Evolutionary conservation across 2,113 vertebrate species (phyloP).

Genomic region (Carassius auratus): DNA sequence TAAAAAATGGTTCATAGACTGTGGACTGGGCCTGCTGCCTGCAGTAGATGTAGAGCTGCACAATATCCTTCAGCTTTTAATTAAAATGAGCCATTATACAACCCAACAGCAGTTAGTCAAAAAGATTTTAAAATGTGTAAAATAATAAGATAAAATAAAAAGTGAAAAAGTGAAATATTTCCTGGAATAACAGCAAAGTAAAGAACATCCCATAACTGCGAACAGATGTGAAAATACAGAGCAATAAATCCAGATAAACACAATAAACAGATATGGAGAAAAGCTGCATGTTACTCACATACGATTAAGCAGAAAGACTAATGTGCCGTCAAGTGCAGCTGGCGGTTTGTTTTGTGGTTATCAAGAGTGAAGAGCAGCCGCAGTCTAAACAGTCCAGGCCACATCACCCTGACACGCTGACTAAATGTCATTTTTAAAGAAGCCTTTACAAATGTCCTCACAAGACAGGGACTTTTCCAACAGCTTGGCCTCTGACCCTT

Average conservation of each 20-base stretch:
- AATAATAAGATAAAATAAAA: too few relatives aligned
- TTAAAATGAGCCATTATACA: neutral
- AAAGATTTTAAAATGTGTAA: neutral
- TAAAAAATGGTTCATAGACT: neutral
- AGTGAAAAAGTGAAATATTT: too few relatives aligned
- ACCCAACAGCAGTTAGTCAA: neutral
- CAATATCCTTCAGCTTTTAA: neutral
- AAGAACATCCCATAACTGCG: neutral
- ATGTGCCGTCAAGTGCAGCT: conserved; percentile 34
- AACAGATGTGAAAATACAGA: conserved; percentile 2
- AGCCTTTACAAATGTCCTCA: conserved; percentile 29
- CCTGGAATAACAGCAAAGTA: conserved; percentile 33
- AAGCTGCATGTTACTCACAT: neutral
- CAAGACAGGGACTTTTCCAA: conserved; percentile 36
- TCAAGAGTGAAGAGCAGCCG: conserved; percentile 7
- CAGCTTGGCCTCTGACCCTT: conserved; percentile 12
- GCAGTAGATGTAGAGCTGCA: neutral
- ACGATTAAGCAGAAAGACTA: conserved; percentile 4
- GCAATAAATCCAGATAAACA: neutral
- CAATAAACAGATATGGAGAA: neutral
- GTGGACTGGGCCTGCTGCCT: too few relatives aligned
- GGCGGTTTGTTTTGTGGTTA: conserved; percentile 35
- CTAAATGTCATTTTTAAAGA: conserved; percentile 51
- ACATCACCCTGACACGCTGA: conserved; percentile 47
- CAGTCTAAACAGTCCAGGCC: neutral